Base-by-base conservation (phyloP, 35 echinoderm and acorn worm species). In the Hemicentrotus pulcherrimus region DNA sequence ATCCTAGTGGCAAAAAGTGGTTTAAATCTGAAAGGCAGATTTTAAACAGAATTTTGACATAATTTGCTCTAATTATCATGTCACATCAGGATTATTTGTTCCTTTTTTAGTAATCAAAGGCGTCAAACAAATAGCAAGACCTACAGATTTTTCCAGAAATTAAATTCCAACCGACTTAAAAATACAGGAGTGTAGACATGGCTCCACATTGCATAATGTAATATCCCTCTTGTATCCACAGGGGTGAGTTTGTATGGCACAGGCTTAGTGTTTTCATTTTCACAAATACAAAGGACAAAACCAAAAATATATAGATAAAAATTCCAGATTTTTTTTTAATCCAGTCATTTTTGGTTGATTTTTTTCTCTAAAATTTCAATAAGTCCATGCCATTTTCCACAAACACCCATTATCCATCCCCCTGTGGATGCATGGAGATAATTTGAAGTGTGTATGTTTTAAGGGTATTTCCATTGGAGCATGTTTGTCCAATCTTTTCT, bases 381-480 rank as follows among this genome's bases (percentile, higher is more conserved):
- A 78, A 78, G 91, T 58, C 91, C 91, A 93, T 93, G 91, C 91
- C 88, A 90, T 93, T 93, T 93, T 93, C 91, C 91, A 93, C 91
- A 58, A 93, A 93, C 91, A 50, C 48, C 48, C 48, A 12, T 50
- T 93, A 47, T 41, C 32, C n/a, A n/a, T n/a, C n/a, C n/a, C 91
- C 91, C 91, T 47, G 91, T 93, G 91, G 91, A 93, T 93, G 91
- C 91, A 93, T 93, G 91, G 91, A 93, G 91, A 93, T 78, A 78
- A 32, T 50, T 58, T 93, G 47, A 93, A 58, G 45, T 58, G 91
- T 90, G 46, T 45, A 45, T 33, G 31, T 90, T 90, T 30, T 86
- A 55, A 15, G 50, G 50, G 50, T 55, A 55, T 10, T 12, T 55
- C 50, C 1, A 86, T 86, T 47, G 14, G 32, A 90, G 32, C 32